Percentiles rank a stretch among this genome's conserved stretches.
Evolutionary conservation across 2,797 vertebrate species (phyloP).

Genomic region (Neosilurus mollespiculum): DNA sequence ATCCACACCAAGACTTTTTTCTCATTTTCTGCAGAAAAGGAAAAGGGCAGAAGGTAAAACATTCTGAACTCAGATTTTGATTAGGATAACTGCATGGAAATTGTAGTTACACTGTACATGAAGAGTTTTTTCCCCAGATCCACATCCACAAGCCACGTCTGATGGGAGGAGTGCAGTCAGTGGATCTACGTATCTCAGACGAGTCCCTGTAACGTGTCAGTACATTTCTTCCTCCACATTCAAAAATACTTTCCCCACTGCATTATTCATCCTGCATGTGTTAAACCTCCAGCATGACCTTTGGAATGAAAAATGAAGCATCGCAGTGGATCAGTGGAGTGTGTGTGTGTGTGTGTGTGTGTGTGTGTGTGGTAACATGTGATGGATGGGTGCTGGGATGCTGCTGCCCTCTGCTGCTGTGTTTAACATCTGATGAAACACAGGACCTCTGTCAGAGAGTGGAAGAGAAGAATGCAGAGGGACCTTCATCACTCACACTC

Average conservation of each 20-base stretch:
- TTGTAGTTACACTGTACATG: background rate
- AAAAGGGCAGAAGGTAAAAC: background rate
- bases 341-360: constrained; percentile 13
- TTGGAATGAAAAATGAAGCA: constrained; percentile 1
- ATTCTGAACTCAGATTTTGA: background rate
- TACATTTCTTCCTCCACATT: too few relatives aligned
- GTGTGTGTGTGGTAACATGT: background rate
- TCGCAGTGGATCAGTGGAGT: background rate
- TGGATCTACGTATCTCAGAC: constrained; percentile 2
- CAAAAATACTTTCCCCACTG: constrained; percentile 17
- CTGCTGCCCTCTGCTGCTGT: constrained; percentile 36
- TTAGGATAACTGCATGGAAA: background rate
- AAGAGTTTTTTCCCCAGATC: background rate
- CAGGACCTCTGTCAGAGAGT: background rate
- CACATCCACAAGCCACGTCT: constrained; percentile 19
- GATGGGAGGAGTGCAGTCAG: constrained; percentile 19
- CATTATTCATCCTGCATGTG: constrained; percentile 13
- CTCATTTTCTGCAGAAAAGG: background rate
- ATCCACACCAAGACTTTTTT: too few relatives aligned
- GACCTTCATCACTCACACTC: background rate
- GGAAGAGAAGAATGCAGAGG: background rate
- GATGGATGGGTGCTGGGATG: constrained; percentile 17
- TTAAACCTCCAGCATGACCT: constrained; percentile 1
- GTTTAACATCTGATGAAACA: background rate
- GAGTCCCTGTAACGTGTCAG: too few relatives aligned